Evolutionary conservation across 2,797 vertebrate species (phyloP), one percentile per base, ranked within the genome.

Genomic region (Pampus argenteus): DNA sequence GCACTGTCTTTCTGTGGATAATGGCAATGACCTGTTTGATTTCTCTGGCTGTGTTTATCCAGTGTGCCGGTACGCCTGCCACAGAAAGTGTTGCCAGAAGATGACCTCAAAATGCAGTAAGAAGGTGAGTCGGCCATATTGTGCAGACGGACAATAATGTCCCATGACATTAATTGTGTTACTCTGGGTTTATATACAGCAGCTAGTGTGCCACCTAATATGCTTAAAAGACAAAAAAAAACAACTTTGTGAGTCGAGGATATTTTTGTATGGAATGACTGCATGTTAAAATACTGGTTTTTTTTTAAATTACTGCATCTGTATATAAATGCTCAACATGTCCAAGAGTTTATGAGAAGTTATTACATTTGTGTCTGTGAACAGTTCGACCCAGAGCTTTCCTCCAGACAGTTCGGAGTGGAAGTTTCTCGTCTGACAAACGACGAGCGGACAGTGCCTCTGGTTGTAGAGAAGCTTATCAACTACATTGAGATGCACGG

Each of bases 401-500:
- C 97, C 0, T 95, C 97, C 2, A 96, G 97, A 69, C 98, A 99
- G 71, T 99, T 99, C 0, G 97, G 97, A 0, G 97, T 99, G 60
- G 98, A 99, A 67, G 92, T 99, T 61, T 96, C 97, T 13, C 96
- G 97, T 47, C 93, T 99, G 84, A 99, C 96, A 52, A 99, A 90
- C 0, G 97, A 99, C 38, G 98, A 99, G 84, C 90, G 96, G 64
- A 94, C 96, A 0, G 97, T 99, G 84, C 98, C 98, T 0, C 86
- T 97, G 80, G 95, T 99, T 34, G 96, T 98, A 71, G 98, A 99
- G 92, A 99, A 99, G 77, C 96, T 99, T 9, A 98, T 98, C 89
- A 99, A 97, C 92, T 99, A 99, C 89, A 99, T 99, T 0, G 98
- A 99, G 91, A 99, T 99, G 96, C 98, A 99, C 0, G 98, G 98